These are phyloP conservation scores for Sebastes kiyomatsui DNA, from an alignment of 2,797 vertebrate genomes.

Conservation along the genomic window DNA sequence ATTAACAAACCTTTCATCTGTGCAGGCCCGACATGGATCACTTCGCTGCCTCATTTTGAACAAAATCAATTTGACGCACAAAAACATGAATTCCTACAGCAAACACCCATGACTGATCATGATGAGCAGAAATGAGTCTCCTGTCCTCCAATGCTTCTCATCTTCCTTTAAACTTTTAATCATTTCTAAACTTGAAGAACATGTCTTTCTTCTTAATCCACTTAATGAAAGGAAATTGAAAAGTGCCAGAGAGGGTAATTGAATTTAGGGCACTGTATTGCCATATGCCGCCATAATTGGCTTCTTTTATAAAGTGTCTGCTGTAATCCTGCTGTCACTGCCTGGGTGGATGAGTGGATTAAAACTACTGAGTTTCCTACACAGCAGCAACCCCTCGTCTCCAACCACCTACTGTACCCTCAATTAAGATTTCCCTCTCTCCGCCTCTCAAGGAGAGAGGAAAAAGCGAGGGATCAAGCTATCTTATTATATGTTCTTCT, in stretches of 20 bases:
- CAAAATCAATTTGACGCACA: constrained; percentile 53
- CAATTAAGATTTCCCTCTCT: constrained; percentile 38
- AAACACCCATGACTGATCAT: constrained; percentile 64
- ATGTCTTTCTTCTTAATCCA: constrained; percentile 68
- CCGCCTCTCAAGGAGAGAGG: neutral
- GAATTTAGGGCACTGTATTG: constrained; percentile 75
- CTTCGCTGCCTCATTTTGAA: constrained; percentile 32
- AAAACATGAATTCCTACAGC: constrained; percentile 33
- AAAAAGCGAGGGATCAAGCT: neutral
- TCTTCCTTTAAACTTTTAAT: constrained; percentile 64
- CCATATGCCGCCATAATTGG: constrained; percentile 75
- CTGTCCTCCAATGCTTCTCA: constrained; percentile 35
- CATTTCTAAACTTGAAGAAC: constrained; percentile 70
- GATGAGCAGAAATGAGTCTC: constrained; percentile 36
- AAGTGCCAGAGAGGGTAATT: constrained; percentile 70
- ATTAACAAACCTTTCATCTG: constrained; percentile 27
- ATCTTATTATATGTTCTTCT: neutral
- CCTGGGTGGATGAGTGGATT: constrained; percentile 75
- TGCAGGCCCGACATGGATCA: constrained; percentile 29
- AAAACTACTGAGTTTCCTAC: constrained; percentile 61
- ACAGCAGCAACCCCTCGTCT: constrained; percentile 26
- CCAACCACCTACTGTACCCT: constrained; percentile 38
- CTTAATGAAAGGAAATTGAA: constrained; percentile 80
- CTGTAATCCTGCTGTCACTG: constrained; percentile 76
- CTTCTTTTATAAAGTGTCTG: constrained; percentile 69